Evolutionary conservation across 2,113 vertebrate genomes (phyloP).

Genomic region (Paraplagusia blochii): DNA sequence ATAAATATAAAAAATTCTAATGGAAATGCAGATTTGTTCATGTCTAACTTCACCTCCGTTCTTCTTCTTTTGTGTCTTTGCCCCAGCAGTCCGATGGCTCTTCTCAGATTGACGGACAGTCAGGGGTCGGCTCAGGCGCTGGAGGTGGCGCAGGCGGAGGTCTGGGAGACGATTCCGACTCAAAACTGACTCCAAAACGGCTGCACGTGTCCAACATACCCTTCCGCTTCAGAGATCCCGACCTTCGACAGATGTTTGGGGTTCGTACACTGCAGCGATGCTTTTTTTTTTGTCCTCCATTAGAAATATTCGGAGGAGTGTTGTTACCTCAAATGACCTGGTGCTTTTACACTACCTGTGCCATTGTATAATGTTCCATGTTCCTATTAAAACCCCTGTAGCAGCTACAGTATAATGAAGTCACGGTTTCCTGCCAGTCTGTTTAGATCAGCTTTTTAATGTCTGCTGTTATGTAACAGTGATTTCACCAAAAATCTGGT

Average conservation of each 20-base stretch:
- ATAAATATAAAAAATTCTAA: too few relatives aligned
- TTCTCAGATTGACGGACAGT: conserved; percentile 88
- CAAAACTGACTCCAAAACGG: conserved; percentile 94
- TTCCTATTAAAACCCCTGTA: too few relatives aligned
- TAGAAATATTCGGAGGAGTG: too few relatives aligned
- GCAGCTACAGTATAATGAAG: not conserved
- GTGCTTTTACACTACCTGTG: too few relatives aligned
- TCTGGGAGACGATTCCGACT: conserved; percentile 82
- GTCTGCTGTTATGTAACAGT: conserved; percentile 22
- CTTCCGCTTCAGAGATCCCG: conserved; percentile 97
- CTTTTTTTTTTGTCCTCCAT: not conserved
- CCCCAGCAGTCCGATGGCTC: conserved; percentile 90
- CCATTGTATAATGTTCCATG: too few relatives aligned
- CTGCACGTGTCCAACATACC: conserved; percentile 99
- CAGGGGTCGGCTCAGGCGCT: conserved; percentile 65
- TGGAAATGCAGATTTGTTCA: not conserved
- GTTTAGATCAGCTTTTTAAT: not conserved
- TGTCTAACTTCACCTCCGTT: not conserved
- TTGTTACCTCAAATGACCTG: too few relatives aligned
- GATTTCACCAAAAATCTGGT: conserved; percentile 36
- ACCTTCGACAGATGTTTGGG: conserved; percentile 99
- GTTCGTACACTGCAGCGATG: conserved; percentile 71
- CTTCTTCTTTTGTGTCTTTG: conserved; percentile 17
- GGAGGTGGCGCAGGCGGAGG: conserved; percentile 59
- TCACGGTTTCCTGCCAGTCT: not conserved